Conservation (phyloP, 2,113 vertebrate species). For the Procavia capensis region DNA sequence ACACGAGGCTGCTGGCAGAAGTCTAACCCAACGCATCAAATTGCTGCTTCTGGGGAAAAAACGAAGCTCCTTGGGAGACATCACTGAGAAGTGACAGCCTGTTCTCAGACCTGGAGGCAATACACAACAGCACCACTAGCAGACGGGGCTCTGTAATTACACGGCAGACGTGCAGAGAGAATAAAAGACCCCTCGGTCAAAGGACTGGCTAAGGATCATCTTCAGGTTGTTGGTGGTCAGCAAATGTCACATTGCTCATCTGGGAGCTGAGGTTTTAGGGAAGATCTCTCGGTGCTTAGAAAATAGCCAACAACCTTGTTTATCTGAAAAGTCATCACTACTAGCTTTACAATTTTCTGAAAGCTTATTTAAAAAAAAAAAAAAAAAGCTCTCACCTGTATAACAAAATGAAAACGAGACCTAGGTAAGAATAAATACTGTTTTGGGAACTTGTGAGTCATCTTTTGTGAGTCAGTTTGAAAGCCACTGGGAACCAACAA, state of each 20-base stretch:
- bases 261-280: not conserved
- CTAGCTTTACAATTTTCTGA: not conserved
- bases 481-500: not conserved
- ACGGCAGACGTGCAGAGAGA: too few relatives aligned
- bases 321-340: not conserved
- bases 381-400: not conserved
- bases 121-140: not conserved
- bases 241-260: not conserved
- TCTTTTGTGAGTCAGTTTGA: not conserved
- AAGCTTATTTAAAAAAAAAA: not conserved
- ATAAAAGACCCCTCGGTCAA: too few relatives aligned
- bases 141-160: not conserved
- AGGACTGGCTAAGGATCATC: not conserved
- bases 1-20: accelerated
- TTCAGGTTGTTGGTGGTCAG: not conserved
- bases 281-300: not conserved
- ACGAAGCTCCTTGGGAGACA: not conserved
- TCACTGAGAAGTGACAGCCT: not conserved
- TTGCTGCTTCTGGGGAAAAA: not conserved
- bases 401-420: not conserved
- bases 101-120: not conserved
- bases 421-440: not conserved
- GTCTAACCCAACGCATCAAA: too few relatives aligned
- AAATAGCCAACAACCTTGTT: not conserved
- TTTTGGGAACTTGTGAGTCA: not conserved